phyloP scores from a whole-genome alignment of 2,888 invertebrate species.

The Zygogramma bicolorata region DNA sequence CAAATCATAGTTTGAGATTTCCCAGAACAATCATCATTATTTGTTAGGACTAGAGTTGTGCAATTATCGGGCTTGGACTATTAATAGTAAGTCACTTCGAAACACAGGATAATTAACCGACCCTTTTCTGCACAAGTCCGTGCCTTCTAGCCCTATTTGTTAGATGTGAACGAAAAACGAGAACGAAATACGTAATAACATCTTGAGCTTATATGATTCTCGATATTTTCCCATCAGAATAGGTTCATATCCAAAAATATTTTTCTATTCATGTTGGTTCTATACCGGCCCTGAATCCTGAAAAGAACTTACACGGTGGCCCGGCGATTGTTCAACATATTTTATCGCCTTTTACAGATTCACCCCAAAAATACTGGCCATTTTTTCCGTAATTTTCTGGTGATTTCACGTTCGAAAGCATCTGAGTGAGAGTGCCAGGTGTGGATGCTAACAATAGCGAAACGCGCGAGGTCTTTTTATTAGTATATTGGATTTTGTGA shows the following conservation, averaged over 20 bases:
- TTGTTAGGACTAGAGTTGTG: too few relatives aligned
- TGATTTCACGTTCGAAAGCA: slow-evolving; percentile 63
- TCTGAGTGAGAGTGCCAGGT: slow-evolving; percentile 57
- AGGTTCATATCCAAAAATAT: neutral
- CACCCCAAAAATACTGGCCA: slow-evolving; percentile 55
- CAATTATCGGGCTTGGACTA: too few relatives aligned
- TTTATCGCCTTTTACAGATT: slow-evolving; percentile 60
- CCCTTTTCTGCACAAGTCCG: too few relatives aligned
- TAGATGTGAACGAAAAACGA: too few relatives aligned
- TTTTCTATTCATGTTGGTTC: neutral
- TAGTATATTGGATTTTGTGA: slow-evolving; percentile 59
- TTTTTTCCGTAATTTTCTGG: slow-evolving; percentile 63
- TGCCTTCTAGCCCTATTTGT: too few relatives aligned
- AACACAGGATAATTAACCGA: too few relatives aligned
- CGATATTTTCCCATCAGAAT: neutral
- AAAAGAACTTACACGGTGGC: slow-evolving; percentile 48
- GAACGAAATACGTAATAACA: too few relatives aligned
- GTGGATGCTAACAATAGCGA: slow-evolving; percentile 54
- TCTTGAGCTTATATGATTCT: too few relatives aligned
- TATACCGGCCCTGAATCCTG: neutral
- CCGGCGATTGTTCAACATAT: slow-evolving; percentile 55
- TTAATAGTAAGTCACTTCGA: too few relatives aligned
- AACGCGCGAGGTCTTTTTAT: slow-evolving; percentile 62
- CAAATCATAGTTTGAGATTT: too few relatives aligned
- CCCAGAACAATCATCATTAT: too few relatives aligned